Evolutionary conservation across 2,797 vertebrate genomes (phyloP), one percentile per base, ranked within the genome.

Genomic region (Lerista edwardsae): DNA sequence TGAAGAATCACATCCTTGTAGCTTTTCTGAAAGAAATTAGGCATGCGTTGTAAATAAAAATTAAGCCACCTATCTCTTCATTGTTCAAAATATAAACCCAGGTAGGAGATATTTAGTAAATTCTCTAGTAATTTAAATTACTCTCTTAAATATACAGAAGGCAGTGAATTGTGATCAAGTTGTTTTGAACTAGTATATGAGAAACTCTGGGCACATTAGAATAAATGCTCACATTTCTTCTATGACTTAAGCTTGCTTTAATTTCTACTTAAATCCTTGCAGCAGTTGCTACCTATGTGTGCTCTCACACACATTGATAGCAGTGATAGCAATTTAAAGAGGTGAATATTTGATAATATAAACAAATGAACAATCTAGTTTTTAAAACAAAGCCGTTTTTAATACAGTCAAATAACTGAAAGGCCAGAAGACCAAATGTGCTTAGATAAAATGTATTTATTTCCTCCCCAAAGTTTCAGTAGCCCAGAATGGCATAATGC

Each of bases 401-500:
- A 27, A 79, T 17, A 2, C 4, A 68, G 5, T 51, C 47, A 51
- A 51, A 34, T 71, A 57, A 84, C 29, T 59, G 47, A 73, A 31
- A 61, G 88, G 77, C 1, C 6, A 55, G 79, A 7, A 86, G 10
- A 75, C 11, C 59, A 5, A 61, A 51, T 5, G 44, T 11, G 44
- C 36, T 34, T 14, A 31, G 29, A 19, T 8, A 84, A 86, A 86
- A 84, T 88, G 69, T 82, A 86, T 47, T 82, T 41, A 87, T 61
- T 82, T 74, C 64, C 79, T n/a, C 75, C 74, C 59, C 36, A 67
- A 83, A 78, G 72, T 76, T 90, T 84, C 47, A 86, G 39, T 21
- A 91, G 82, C 75, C 79, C 59, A 85, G 83, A 90, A 83, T 74
- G 82, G 88, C 64, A 86, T 92, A 78, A 62, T 80, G 62, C 68